Conservation (phyloP, 1,140 invertebrate genomes). For the Ooceraea biroi region DNA sequence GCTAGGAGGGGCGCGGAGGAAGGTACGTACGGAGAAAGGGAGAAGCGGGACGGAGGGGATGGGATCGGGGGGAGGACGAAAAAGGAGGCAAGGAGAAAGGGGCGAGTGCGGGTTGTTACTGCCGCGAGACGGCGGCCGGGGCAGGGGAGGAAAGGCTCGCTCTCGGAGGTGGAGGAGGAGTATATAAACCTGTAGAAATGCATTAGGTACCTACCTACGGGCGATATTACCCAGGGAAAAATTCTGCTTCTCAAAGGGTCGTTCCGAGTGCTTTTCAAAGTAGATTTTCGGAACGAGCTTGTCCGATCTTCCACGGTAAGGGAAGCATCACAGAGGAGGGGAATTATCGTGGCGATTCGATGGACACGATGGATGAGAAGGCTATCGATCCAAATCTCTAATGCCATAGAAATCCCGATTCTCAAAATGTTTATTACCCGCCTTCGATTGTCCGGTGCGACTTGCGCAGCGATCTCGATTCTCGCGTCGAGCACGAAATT, state of each 20-base stretch:
- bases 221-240: slow-evolving; percentile 70
- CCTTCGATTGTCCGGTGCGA: no score
- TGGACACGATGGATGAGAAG: slow-evolving; percentile 32
- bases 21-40: slow-evolving; percentile 1
- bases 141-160: slow-evolving; percentile 38
- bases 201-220: slow-evolving; percentile 69
- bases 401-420: background rate
- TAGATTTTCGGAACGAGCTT: slow-evolving; percentile 70
- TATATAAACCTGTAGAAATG: slow-evolving; percentile 75
- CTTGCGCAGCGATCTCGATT: no score
- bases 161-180: slow-evolving; percentile 54
- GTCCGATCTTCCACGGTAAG: slow-evolving; percentile 48
- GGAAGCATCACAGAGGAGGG: background rate
- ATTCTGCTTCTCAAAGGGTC: slow-evolving; percentile 76
- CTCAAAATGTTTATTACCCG: background rate
- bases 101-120: slow-evolving; percentile 50
- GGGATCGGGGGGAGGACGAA: slow-evolving; percentile 35
- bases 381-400: slow-evolving; percentile 31
- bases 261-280: slow-evolving; percentile 75
- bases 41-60: slow-evolving; percentile 7
- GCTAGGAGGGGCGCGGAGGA: slow-evolving; percentile 1
- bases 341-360: slow-evolving; percentile 43
- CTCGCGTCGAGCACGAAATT: no score
- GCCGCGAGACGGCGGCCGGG: slow-evolving; percentile 21
- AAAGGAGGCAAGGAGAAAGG: slow-evolving; percentile 61